A percentile compares a stretch with the other conserved stretches of the same genome.
These are phyloP conservation scores for Botia kubotai DNA, from an alignment of 2,797 vertebrate species.

Conservation along the genomic window DNA sequence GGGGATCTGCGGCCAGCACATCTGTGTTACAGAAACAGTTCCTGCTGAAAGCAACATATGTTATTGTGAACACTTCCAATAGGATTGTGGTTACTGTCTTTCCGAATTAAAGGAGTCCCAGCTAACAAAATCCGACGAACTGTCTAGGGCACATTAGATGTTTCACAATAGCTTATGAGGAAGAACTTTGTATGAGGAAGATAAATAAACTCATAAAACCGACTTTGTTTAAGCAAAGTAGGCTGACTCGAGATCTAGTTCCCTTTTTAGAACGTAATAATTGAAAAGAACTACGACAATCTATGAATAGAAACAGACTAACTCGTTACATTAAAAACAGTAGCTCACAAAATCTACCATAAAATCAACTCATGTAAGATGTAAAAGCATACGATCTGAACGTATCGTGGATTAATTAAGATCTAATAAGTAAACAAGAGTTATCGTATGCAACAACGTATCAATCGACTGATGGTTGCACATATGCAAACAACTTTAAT, in stretches of 20 bases:
- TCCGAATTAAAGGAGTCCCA: neutral
- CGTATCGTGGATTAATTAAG: neutral
- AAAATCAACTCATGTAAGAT: neutral
- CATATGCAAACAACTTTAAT: neutral
- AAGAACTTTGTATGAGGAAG: neutral
- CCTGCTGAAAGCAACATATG: neutral
- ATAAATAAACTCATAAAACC: neutral
- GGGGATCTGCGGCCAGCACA: constrained; percentile 6
- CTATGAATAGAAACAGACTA: neutral
- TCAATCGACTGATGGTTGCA: neutral
- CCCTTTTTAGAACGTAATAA: neutral
- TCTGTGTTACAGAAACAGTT: constrained; percentile 6
- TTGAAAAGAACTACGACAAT: neutral
- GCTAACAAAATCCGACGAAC: neutral
- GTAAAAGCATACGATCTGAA: too few species aligned
- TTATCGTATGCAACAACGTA: neutral
- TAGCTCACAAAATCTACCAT: neutral
- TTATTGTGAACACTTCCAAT: neutral
- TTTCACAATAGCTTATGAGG: neutral
- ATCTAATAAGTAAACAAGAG: neutral
- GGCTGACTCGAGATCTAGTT: neutral
- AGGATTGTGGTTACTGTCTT: neutral
- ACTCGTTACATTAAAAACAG: neutral
- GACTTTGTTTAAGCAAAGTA: neutral
- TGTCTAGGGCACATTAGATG: neutral